Base-by-base conservation (phyloP, 2,888 invertebrate genomes). In the Brenthis daphne region DNA sequence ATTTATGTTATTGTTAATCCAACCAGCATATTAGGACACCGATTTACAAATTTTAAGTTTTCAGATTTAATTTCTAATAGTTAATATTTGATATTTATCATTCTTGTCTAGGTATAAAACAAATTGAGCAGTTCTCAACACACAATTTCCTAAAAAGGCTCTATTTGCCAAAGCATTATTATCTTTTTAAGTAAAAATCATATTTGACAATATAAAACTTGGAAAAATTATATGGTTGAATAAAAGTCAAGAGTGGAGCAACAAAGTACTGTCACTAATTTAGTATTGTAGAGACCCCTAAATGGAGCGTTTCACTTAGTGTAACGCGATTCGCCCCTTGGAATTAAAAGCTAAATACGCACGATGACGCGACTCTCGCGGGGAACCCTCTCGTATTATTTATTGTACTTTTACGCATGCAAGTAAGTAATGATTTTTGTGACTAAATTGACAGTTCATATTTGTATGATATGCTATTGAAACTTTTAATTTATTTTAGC, bases 271-370 rank as follows among this genome's bases (percentile, higher is more conserved):
- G 55, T 54, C 48, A 63, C 65, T 58, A 68, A 68, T 66, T 50
- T 64, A 43, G 29, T 73, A 70, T 16, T 37, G 24, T 43, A 65
- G 74, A 60, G 74, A 20, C 82, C 82, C 83, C 82, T 79, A 82
- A 88, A 86, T 83, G 82, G 83, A 80, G 80, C 82, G 82, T 87
- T 85, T 87, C 88, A 90, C 89, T 90, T 89, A 89, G 87, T 86
- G 81, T 86, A 89, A 89, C 88, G 84, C 81, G 85, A 86, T 88
- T 85, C 82, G 83, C 80, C 87, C 87, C 86, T 79, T 80, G 76
- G 77, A 78, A 74, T 79, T 79, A 80, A 78, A 79, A 77, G 79
- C 78, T 76, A 77, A 76, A 75, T 76, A 76, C 74, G 74, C 73
- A 73, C 74, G 69, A 77, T 80, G 81, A 81, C 79, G 72, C 55